Evolutionary conservation across 2,797 vertebrate species (phyloP).

Genomic region (Anniella stebbinsi): DNA sequence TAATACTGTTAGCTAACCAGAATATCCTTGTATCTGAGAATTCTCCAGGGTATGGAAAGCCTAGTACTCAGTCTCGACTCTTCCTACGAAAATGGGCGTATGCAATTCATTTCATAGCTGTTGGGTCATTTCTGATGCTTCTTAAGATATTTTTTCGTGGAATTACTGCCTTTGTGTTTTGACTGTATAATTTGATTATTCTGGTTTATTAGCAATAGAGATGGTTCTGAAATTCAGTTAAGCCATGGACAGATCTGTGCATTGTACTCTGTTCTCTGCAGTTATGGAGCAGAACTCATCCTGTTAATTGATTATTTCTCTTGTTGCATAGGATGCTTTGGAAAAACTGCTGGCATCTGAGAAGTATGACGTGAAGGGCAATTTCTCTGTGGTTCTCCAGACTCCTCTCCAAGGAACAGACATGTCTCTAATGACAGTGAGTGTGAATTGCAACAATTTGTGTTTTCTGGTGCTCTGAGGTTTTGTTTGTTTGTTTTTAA

Average conservation of each 20-base stretch:
- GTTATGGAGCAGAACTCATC: not conserved
- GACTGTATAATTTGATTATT: slow-evolving; percentile 51
- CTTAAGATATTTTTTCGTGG: slow-evolving; percentile 25
- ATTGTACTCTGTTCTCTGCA: not conserved
- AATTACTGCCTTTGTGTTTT: slow-evolving; percentile 46
- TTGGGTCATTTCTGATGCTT: slow-evolving; percentile 35
- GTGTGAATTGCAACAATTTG: slow-evolving; percentile 18
- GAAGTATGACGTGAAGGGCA: slow-evolving; percentile 68
- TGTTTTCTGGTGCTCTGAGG: slow-evolving; percentile 33
- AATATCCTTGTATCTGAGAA: not conserved
- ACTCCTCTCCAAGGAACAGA: slow-evolving; percentile 67
- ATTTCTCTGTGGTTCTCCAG: slow-evolving; percentile 78
- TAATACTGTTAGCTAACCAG: slow-evolving; percentile 11
- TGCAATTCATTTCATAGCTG: slow-evolving; percentile 27
- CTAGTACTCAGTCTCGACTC: not conserved
- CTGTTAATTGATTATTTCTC: slow-evolving; percentile 26
- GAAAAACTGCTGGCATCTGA: slow-evolving; percentile 71
- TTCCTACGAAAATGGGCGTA: slow-evolving; percentile 32
- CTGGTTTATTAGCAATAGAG: slow-evolving; percentile 36
- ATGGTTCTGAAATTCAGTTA: slow-evolving; percentile 44
- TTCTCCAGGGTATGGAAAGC: not conserved
- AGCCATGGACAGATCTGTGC: not conserved
- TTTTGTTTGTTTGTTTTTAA: not conserved
- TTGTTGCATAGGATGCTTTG: slow-evolving; percentile 72
- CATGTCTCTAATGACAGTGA: slow-evolving; percentile 51